These are phyloP conservation scores for Zhuqinia jingwanae DNA, from an alignment of 2,888 invertebrate genomes.

Conservation along the genomic window DNA sequence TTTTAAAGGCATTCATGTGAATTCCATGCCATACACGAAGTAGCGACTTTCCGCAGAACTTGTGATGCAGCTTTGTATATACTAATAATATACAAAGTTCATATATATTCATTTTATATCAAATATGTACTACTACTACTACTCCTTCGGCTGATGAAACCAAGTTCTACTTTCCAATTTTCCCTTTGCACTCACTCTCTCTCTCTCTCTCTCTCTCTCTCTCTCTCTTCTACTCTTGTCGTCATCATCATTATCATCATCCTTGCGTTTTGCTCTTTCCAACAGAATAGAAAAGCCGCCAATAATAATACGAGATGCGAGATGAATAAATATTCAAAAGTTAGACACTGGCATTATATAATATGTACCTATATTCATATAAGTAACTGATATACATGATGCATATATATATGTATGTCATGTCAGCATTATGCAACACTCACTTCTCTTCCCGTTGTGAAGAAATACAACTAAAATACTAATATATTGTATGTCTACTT, in stretches of 20 bases:
- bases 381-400: background rate
- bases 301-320: constrained; percentile 25
- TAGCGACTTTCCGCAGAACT: no score
- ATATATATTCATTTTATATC: no score
- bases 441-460: no score
- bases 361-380: no score
- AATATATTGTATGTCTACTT: no score
- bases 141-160: background rate
- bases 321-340: constrained; percentile 1
- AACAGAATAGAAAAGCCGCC: constrained; percentile 20
- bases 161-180: constrained; percentile 4
- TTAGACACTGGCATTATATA: no score
- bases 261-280: constrained; percentile 7
- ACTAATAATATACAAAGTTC: no score
- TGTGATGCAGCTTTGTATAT: background rate
- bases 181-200: background rate
- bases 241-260: constrained; percentile 14
- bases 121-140: no score
- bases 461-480: no score
- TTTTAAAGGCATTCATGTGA: no score
- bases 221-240: no score
- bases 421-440: background rate
- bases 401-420: background rate
- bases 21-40: no score
- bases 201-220: background rate